Evolutionary conservation across 2,888 invertebrate genomes (phyloP).

Genomic region (Dichetophora obliterata): DNA sequence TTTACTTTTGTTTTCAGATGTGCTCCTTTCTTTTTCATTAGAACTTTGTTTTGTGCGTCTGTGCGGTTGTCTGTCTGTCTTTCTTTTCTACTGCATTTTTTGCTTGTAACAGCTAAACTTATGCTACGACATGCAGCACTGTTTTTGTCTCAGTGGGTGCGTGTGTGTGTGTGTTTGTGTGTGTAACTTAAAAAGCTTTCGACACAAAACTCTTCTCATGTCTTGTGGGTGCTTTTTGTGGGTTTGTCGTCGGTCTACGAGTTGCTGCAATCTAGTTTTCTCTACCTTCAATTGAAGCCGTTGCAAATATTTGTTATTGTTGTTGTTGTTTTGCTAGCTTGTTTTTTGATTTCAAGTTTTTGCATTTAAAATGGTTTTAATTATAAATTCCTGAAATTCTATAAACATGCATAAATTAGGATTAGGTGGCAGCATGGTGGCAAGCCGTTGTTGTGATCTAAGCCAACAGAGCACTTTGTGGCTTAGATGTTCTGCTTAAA

Average conservation of each 20-base stretch:
- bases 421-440: no score
- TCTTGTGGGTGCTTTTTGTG: slow-evolving; percentile 2
- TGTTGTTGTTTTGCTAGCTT: not conserved
- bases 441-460: no score
- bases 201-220: slow-evolving; percentile 11
- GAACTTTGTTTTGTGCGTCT: not conserved
- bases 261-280: not conserved
- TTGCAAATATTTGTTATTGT: not conserved
- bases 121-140: not conserved
- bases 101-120: not conserved
- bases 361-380: not conserved
- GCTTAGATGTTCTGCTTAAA: no score
- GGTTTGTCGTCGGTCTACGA: not conserved
- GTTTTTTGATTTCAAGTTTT: not conserved
- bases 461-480: no score
- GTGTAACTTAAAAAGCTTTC: not conserved
- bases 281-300: not conserved
- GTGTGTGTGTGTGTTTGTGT: not conserved
- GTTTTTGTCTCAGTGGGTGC: not conserved
- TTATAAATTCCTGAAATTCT: no score
- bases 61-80: not conserved
- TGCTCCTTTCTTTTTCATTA: not conserved
- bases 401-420: no score
- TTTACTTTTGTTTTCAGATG: not conserved
- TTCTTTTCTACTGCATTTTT: not conserved